Conservation (phyloP, 2,797 vertebrate genomes). For the Periophthalmus magnuspinnatus region DNA sequence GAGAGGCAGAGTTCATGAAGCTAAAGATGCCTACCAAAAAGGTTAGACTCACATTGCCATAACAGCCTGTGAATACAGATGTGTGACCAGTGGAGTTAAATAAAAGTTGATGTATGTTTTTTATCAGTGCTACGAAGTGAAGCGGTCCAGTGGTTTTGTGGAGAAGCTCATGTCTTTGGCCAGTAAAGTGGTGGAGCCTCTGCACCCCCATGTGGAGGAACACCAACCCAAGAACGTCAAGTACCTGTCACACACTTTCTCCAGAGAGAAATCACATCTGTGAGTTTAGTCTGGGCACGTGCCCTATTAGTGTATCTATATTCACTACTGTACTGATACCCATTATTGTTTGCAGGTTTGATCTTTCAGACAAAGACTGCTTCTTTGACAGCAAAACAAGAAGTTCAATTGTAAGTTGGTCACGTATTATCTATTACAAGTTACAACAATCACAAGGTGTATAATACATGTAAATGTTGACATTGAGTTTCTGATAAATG, state of each 20-base stretch:
- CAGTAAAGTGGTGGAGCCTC: conserved; percentile 88
- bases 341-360: conserved; percentile 82
- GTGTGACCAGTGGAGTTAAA: neutral
- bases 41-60: conserved; percentile 62
- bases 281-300: conserved; percentile 71
- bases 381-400: conserved; percentile 98
- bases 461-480: neutral
- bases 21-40: conserved; percentile 98
- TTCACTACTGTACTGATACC: neutral
- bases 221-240: conserved; percentile 83
- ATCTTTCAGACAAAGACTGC: conserved; percentile 92
- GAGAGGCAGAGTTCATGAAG: conserved; percentile 96
- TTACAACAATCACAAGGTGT: neutral
- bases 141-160: conserved; percentile 82
- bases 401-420: conserved; percentile 91
- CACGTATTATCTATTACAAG: neutral
- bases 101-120: neutral
- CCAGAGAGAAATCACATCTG: conserved; percentile 95
- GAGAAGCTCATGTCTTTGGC: conserved; percentile 88
- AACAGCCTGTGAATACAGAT: neutral
- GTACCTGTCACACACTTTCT: conserved; percentile 93
- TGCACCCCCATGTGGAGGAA: conserved; percentile 90
- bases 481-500: neutral
- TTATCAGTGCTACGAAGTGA: conserved; percentile 88
- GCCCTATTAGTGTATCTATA: neutral